Evolutionary conservation across 2,113 vertebrate genomes (phyloP).

Genomic region (Zosterops hypoxanthus): DNA sequence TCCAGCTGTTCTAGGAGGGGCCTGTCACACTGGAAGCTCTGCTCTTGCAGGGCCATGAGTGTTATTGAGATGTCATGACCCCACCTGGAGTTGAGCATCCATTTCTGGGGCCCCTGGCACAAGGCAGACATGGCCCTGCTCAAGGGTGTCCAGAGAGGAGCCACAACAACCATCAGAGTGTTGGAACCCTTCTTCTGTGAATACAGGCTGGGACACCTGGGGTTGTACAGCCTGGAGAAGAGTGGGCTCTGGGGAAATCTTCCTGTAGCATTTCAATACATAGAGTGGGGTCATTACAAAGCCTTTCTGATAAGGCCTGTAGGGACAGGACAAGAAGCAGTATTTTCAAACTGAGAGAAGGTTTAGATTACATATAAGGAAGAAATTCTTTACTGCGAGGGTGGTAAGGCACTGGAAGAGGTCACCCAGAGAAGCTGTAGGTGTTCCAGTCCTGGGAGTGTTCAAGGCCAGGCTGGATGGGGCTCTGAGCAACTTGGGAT

Average conservation of each 20-base stretch:
- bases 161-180: background rate
- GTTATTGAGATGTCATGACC: background rate
- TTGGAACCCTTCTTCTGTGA: background rate
- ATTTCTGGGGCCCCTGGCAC: background rate
- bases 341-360: background rate
- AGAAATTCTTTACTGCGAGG: background rate
- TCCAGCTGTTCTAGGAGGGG: background rate
- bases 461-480: background rate
- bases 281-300: background rate
- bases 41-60: accelerated
- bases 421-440: background rate
- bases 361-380: background rate
- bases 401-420: background rate
- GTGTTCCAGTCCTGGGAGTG: background rate
- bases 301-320: background rate
- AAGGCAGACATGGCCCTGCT: background rate
- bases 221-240: background rate
- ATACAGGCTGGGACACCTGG: background rate
- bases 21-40: background rate
- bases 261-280: background rate
- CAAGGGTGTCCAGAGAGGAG: background rate
- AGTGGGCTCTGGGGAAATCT: background rate
- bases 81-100: background rate
- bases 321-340: background rate
- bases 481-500: background rate